phyloP scores from a whole-genome alignment of 2,113 vertebrate species.

The Pteropus alecto region DNA sequence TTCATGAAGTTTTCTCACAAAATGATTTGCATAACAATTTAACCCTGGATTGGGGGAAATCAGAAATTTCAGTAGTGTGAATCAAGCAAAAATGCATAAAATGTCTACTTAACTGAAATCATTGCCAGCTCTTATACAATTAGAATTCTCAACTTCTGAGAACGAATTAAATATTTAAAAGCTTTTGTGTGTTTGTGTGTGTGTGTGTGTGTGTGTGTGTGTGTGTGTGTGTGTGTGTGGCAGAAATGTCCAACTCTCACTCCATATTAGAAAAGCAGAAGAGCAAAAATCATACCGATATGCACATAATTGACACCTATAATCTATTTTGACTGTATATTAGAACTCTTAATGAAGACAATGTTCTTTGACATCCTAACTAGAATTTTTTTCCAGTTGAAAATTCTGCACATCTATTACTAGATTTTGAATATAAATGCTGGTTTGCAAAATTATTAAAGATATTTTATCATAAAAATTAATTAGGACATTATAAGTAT shows the following conservation, averaged over 20 bases:
- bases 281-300: background rate
- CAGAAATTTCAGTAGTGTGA: background rate
- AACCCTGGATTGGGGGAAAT: background rate
- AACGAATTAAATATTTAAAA: background rate
- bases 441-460: background rate
- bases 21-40: slow-evolving; percentile 17
- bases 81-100: background rate
- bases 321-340: background rate
- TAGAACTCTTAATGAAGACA: background rate
- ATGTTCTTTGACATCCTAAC: background rate
- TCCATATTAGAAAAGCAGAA: background rate
- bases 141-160: background rate
- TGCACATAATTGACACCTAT: background rate
- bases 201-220: too few species aligned
- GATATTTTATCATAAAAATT: background rate
- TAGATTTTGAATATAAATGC: background rate
- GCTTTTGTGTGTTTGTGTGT: too few species aligned
- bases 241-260: background rate
- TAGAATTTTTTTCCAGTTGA: background rate
- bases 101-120: background rate
- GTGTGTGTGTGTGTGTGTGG: too few species aligned
- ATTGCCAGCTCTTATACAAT: background rate
- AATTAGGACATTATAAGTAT: background rate
- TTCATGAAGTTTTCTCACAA: background rate
- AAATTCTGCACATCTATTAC: background rate